Evolutionary conservation across 2,888 invertebrate genomes (phyloP), one percentile per base, ranked within the genome.

Genomic region (Melitaea athalia): DNA sequence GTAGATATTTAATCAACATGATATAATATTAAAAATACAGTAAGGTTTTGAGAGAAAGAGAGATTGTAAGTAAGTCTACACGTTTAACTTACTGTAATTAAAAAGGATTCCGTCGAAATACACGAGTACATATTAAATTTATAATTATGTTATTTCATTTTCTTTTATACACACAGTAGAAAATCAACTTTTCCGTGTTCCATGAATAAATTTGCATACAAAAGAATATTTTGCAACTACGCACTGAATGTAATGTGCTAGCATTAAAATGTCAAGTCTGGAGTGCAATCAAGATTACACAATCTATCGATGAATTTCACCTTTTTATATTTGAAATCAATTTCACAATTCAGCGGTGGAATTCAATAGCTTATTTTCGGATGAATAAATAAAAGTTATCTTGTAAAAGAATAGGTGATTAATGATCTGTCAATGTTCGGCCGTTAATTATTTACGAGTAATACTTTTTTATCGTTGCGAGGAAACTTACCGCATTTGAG

Each of bases 391-490:
- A 78, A 78, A 80, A 79, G 76, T 79, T 78, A 72, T 75, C 72
- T 75, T 75, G 71, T 76, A 75, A 76, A 77, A 75, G 72, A 71
- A 71, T 50, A 69, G 70, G 77, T 80, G 80, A 84, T 83, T 83
- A 79, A 85, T 79, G 76, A 72, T 68, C 69, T 67, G 73, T 63
- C 77, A 71, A 80, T 80, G 79, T 79, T 76, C 77, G 77, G 76
- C 76, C 76, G 78, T 77, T 74, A 72, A 75, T 79, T 78, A 78
- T 79, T 80, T 77, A 66, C 60, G 59, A 50, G 59, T 62, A 65
- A 17, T 50, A 7, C 12, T 52, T 65, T 52, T 43, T 59, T 38
- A 59, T 17, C 12, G 50, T 42, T 43, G 15, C 53, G 45, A 31
- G 31, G 15, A 60, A 52, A 42, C 15, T n/a, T 38, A 33, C 4